These are phyloP conservation scores for Lepidocyrtinus sp. DNA, from an alignment of 2,888 invertebrate species.

Conservation along the genomic window DNA sequence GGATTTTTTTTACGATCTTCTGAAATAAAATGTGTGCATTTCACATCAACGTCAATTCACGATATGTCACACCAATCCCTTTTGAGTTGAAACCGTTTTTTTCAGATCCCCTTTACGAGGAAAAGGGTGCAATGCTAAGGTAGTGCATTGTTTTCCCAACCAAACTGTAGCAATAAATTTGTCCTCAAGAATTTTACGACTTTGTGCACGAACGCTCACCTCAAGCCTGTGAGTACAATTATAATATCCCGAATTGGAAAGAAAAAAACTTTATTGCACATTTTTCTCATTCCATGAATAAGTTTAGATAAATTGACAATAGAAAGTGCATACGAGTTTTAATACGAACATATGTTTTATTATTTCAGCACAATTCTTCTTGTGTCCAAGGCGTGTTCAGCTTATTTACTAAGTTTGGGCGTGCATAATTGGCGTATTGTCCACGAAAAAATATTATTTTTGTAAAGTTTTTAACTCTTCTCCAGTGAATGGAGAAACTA, in stretches of 20 bases:
- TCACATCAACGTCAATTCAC: not conserved
- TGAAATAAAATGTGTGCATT: not conserved
- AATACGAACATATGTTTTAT: not conserved
- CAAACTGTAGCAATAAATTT: not conserved
- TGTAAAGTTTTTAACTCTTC: not conserved
- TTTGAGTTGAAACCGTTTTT: not conserved
- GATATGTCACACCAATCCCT: not conserved
- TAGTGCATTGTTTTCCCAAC: not conserved
- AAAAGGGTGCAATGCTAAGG: not conserved
- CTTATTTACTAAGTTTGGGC: not conserved
- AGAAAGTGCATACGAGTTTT: not conserved
- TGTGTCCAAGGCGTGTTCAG: not conserved
- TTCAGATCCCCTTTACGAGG: not conserved
- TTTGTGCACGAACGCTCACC: not conserved
- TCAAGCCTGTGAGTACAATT: not conserved
- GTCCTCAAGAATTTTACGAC: not conserved
- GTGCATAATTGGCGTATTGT: not conserved
- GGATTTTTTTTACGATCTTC: not conserved
- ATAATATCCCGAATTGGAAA: not conserved
- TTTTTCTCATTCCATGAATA: not conserved
- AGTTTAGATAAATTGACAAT: too few relatives aligned
- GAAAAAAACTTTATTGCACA: too few relatives aligned
- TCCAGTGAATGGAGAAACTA: not conserved
- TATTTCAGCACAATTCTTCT: not conserved
- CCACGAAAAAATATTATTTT: not conserved